Base-by-base conservation (phyloP, 30 jellyfish, hydroid and myxozoan species). In the Hydractinia echinata region DNA sequence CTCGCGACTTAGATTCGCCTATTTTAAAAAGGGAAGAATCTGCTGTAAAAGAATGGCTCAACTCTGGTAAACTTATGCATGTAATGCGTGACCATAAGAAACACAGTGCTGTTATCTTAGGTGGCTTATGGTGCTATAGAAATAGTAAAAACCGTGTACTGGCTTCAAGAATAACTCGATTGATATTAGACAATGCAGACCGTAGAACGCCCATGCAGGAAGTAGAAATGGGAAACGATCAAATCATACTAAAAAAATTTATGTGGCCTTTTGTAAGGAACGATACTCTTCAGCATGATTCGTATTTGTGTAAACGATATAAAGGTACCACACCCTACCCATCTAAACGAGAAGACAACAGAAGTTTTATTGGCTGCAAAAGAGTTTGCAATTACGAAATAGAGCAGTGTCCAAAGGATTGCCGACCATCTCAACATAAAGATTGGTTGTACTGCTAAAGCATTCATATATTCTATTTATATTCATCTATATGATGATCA, bases 51-150 rank as follows among this genome's bases (percentile, higher is more conserved):
- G 52, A 13, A 58, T 71, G 55, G 55, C 50, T 71, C 67, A 8
- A 71, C 1, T 19, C 81, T 30, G 67, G 14, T 71, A 19, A 71
- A 30, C 60, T 52, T 19, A 19, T 71, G 7, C 81, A 71, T 50
- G 55, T 30, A 6, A 71, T 71, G 81, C 39, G 81, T 7, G 81
- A 71, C 52, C 55, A 71, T 15, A 9, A 15, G 39, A 19, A 52
- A 30, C 81, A 71, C 52, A 20, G 18, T 71, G n/a, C 52, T 5
- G n/a, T 71, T 8, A 71, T 71, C 5, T 20, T 71, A 14, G 81
- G 81, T 7, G 81, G 81, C 11, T 19, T 71, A 58, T 71, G 81
- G 81, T 71, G 81, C 50, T 71, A 5, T 19, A 71, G 60, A 19
- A 71, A 71, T 50, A 8, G 18, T 7, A 10, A 71, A 15, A 8